phyloP scores from a whole-genome alignment of 2,888 invertebrate species.

The Pammene aurita region DNA sequence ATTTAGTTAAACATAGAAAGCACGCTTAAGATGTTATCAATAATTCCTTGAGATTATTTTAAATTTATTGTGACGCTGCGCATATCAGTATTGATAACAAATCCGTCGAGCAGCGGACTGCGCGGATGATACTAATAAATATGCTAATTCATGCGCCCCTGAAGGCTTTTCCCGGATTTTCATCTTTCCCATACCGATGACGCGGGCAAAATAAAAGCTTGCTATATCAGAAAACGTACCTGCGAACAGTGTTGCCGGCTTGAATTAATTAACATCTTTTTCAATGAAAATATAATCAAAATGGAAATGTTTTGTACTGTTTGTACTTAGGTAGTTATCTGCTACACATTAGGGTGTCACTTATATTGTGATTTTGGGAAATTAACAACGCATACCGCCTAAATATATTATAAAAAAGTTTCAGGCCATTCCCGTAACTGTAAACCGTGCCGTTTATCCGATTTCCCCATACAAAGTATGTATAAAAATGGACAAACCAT shows the following conservation, averaged over 20 bases:
- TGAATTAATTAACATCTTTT: conserved; percentile 40
- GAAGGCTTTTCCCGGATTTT: conserved; percentile 76
- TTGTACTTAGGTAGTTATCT: conserved; percentile 5
- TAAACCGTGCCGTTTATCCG: too few species aligned
- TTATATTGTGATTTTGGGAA: too few species aligned
- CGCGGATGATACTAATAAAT: conserved; percentile 74
- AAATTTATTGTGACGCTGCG: conserved; percentile 60
- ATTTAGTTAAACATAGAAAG: conserved; percentile 1
- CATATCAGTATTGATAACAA: conserved; percentile 73
- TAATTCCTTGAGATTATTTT: conserved; percentile 50
- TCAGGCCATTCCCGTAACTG: too few species aligned
- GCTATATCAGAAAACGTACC: conserved; percentile 59
- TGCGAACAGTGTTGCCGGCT: conserved; percentile 47
- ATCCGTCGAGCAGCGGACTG: conserved; percentile 58
- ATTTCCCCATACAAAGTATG: too few species aligned
- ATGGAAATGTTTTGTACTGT: conserved; percentile 26
- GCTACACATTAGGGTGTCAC: too few species aligned
- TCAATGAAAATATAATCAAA: conserved; percentile 34
- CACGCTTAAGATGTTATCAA: conserved; percentile 10
- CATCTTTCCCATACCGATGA: conserved; percentile 71
- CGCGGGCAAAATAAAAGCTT: conserved; percentile 67
- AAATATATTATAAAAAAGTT: too few species aligned
- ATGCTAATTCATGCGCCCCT: conserved; percentile 76
- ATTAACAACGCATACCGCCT: too few species aligned
- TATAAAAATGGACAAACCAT: too few species aligned